phyloP scores from a whole-genome alignment of 64 coral and sea anemone genomes.

The Hydrozoanthus tunicans region DNA sequence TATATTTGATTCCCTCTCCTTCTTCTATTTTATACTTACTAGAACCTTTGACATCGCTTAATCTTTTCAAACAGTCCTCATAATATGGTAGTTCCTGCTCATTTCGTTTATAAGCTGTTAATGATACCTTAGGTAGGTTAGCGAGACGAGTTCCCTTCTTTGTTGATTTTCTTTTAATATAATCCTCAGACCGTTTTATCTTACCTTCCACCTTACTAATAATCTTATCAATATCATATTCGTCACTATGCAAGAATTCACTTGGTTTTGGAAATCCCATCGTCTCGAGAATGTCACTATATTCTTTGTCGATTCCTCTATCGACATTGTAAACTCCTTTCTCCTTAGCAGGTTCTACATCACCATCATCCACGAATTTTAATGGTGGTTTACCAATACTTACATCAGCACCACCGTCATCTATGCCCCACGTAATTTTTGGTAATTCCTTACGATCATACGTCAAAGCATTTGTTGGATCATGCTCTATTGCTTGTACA shows the following conservation, averaged over 20 bases:
- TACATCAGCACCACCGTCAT: neutral
- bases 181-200: constrained; percentile 25
- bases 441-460: constrained; percentile 5
- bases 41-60: neutral
- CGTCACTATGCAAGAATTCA: neutral
- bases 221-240: neutral
- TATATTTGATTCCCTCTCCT: neutral
- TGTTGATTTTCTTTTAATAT: neutral
- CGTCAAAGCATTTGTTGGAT: neutral
- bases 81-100: neutral
- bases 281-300: neutral
- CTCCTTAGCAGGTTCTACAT: neutral
- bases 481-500: neutral
- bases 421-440: neutral
- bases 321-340: neutral
- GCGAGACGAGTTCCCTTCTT: neutral
- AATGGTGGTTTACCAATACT: neutral
- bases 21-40: constrained; percentile 16
- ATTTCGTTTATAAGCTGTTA: neutral
- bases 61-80: too few relatives aligned
- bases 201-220: neutral
- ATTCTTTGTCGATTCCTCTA: neutral
- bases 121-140: neutral
- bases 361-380: neutral
- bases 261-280: neutral